Base-by-base conservation (phyloP, 1,140 invertebrate genomes). In the Philotrypesis tridentata region DNA sequence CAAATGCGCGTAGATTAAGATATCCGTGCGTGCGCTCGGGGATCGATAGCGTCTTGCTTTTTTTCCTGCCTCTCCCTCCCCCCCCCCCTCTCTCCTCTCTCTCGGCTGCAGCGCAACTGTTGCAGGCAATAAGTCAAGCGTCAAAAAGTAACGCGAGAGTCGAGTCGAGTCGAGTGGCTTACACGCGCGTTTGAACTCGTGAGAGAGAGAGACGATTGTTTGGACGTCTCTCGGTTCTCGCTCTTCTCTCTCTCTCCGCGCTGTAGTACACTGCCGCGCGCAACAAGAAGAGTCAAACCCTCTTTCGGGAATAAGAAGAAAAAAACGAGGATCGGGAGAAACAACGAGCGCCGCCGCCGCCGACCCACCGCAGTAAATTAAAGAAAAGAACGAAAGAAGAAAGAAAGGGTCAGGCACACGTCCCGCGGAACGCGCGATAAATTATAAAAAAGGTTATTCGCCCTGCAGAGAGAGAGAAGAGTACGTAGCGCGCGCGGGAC, bases 361-460 rank as follows among this genome's bases (percentile, higher is more conserved):
- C 27, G 67, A 33, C 67, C 67, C 27, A 68, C 7, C 17, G 75
- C 40, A 60, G 77, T 71, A 60, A 80, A 79, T 79, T 71, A 79
- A 73, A 55, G 79, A 67, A 68, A 73, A 43, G 55, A 11, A 12
- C 21, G 55, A 48, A 29, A 74, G 37, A 17, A 27, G 65, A 8
- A 33, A 23, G 27, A n/a, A 11, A 67, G 27, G 23, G 31, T n/a
- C n/a, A 17, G 9, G 31, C 23, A 43, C 21, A 71, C 37, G 29
- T 68, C 29, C 21, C 23, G 8, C 5, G 17, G 67, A 55, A 5
- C 29, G 37, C 60, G 43, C 60, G 29, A 75, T 81, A 81, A 81
- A 48, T 75, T 81, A 68, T 75, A 60, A 67, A 68, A 75, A 72
- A 67, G 67, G 65, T 75, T 67, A 81, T 75, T 81, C 43, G n/a